These are phyloP conservation scores for Eulemur rufifrons DNA, from an alignment of 2,113 vertebrate species.

Conservation along the genomic window DNA sequence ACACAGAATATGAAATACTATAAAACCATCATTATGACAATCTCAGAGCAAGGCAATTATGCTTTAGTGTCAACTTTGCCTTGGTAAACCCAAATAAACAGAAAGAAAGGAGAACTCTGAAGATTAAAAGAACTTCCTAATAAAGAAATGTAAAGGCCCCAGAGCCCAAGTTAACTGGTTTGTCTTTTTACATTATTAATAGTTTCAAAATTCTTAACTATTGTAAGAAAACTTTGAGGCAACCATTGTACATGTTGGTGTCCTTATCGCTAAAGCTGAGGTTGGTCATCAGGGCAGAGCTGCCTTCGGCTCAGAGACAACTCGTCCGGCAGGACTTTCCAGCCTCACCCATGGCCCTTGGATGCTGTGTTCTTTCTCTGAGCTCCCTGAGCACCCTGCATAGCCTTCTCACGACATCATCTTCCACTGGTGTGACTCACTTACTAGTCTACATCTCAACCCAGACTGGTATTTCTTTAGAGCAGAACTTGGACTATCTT, in stretches of 20 bases:
- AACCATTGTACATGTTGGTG: not conserved
- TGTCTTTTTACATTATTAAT: not conserved
- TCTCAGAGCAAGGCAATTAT: not conserved
- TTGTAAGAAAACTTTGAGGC: not conserved
- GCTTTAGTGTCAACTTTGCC: not conserved
- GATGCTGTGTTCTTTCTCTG: not conserved
- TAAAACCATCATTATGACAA: not conserved
- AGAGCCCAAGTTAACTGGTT: not conserved
- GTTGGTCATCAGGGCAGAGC: not conserved
- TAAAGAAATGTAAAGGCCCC: not conserved
- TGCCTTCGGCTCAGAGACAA: not conserved
- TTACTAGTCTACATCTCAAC: not conserved
- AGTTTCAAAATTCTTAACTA: not conserved
- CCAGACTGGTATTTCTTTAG: not conserved
- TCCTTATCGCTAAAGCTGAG: conserved; percentile 10
- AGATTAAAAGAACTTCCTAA: not conserved
- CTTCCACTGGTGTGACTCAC: not conserved
- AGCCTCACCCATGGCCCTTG: fast-evolving
- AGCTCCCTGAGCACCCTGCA: too few relatives aligned
- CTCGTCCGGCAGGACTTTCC: not conserved
- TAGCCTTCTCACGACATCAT: not conserved
- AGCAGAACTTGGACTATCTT: not conserved
- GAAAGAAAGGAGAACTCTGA: not conserved
- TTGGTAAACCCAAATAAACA: not conserved
- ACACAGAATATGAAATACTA: not conserved